phyloP scores from a whole-genome alignment of 53 echinoderm and acorn worm genomes.

The Paelopatides confundens region DNA sequence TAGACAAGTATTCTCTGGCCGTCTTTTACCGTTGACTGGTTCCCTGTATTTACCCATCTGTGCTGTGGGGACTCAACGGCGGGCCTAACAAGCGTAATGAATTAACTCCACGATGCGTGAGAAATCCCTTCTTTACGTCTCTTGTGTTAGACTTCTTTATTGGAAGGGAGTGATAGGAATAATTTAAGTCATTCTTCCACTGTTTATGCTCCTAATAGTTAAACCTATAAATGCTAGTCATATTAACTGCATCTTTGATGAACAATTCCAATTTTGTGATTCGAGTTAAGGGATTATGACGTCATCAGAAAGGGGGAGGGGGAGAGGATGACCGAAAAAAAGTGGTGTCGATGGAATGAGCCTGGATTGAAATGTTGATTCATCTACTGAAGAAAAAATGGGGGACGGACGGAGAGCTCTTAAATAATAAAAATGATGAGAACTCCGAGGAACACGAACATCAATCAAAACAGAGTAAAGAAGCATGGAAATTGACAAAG shows the following conservation, averaged over 20 bases:
- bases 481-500: too few relatives aligned
- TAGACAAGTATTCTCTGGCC: constrained; percentile 18
- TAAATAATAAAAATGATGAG: too few relatives aligned
- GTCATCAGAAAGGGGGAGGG: not conserved
- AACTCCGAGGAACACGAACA: too few relatives aligned
- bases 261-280: constrained; percentile 6
- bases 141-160: constrained; percentile 27
- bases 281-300: constrained; percentile 18
- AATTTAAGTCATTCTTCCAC: constrained; percentile 29
- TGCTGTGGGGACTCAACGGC: constrained; percentile 38
- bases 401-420: too few relatives aligned
- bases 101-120: not conserved
- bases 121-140: not conserved
- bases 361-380: too few relatives aligned
- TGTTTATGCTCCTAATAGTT: constrained; percentile 49
- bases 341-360: too few relatives aligned
- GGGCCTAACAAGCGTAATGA: constrained; percentile 40
- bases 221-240: constrained; percentile 37
- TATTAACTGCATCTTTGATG: constrained; percentile 28
- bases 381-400: too few relatives aligned
- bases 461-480: too few relatives aligned
- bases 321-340: too few relatives aligned
- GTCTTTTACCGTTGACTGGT: constrained; percentile 42
- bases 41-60: constrained; percentile 45
- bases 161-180: constrained; percentile 26